Percentiles rank a stretch among this genome's conserved stretches.
Conservation (phyloP, 2,888 invertebrate genomes). For the Megalurothrips usitatus region DNA sequence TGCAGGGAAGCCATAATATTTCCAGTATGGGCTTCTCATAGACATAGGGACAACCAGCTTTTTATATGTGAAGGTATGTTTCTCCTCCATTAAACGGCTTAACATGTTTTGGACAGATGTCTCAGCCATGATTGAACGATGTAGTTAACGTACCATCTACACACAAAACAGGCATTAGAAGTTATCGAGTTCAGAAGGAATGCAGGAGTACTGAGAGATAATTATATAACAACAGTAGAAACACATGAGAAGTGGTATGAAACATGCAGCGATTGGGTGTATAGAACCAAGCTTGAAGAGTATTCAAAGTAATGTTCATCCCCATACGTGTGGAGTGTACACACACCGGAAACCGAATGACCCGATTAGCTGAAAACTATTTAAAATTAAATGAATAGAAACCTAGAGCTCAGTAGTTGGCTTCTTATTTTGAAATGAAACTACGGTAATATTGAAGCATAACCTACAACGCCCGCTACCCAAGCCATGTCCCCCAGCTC, state of each 20-base stretch:
- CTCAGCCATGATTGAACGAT: background rate
- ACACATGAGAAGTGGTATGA: background rate
- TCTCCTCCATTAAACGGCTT: background rate
- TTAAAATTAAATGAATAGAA: background rate
- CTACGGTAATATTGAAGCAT: background rate
- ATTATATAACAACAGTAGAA: background rate
- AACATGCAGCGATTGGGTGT: background rate
- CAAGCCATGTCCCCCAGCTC: background rate
- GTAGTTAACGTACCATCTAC: background rate
- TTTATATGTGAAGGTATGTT: slow-evolving; percentile 45
- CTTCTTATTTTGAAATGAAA: background rate
- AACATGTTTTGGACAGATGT: background rate
- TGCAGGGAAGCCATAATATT: slow-evolving; percentile 52
- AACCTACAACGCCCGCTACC: background rate
- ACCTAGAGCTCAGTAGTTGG: background rate
- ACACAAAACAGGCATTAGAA: background rate
- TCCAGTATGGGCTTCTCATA: slow-evolving; percentile 53
- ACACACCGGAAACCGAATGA: background rate
- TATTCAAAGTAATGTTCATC: background rate
- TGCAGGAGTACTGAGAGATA: background rate
- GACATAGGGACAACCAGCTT: slow-evolving; percentile 50
- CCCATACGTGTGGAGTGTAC: background rate
- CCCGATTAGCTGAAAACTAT: background rate
- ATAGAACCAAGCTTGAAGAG: background rate
- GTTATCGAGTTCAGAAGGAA: no score